Evolutionary conservation across 2,888 invertebrate genomes (phyloP).

Genomic region (Orchesella flavescens): DNA sequence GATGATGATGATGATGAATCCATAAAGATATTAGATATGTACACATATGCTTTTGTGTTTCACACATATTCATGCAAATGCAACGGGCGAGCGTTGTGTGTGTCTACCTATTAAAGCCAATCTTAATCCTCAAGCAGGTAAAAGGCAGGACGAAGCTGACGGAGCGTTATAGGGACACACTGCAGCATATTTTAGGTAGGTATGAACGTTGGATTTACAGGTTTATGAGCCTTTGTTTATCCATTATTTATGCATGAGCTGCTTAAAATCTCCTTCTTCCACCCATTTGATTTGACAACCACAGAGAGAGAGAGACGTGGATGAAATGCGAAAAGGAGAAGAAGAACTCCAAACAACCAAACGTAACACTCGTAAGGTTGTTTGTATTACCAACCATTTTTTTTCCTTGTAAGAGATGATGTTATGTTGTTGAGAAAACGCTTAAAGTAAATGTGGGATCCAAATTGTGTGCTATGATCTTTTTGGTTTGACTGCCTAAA

Average conservation of each 20-base stretch:
- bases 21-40: conserved; percentile 36
- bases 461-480: conserved; percentile 46
- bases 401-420: conserved; percentile 32
- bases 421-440: not conserved
- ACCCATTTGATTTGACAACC: conserved; percentile 60
- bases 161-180: conserved; percentile 7
- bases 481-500: conserved; percentile 48
- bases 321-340: conserved; percentile 38
- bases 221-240: conserved; percentile 62
- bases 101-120: conserved; percentile 22
- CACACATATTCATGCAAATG: conserved; percentile 50
- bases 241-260: conserved; percentile 63
- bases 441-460: not conserved
- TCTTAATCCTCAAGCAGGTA: conserved; percentile 29
- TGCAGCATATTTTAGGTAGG: conserved; percentile 30
- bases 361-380: conserved; percentile 40
- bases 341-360: not conserved
- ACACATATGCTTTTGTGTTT: not conserved
- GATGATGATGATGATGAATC: conserved; percentile 36
- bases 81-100: not conserved
- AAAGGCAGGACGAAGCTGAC: conserved; percentile 4
- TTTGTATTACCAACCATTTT: conserved; percentile 40
- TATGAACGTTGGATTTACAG: conserved; percentile 47
- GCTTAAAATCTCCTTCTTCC: conserved; percentile 56
- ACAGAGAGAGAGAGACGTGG: conserved; percentile 35